Evolutionary conservation across 2,888 invertebrate species (phyloP).

Genomic region (Leucozona laternaria): DNA sequence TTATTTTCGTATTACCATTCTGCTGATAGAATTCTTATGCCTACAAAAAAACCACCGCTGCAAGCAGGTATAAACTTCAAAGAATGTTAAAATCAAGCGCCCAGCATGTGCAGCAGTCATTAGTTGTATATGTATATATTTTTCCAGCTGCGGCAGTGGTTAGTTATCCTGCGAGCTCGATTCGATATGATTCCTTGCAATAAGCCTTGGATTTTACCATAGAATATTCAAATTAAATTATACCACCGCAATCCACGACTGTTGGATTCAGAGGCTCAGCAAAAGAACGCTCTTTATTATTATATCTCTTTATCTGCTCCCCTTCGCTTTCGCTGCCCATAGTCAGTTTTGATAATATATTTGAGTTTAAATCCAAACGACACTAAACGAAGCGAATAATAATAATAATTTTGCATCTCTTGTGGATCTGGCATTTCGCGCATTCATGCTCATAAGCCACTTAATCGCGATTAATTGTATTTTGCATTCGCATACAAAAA

Average conservation of each 20-base stretch:
- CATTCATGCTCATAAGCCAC: slow-evolving; percentile 64
- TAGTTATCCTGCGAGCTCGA: slow-evolving; percentile 8
- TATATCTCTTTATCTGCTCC: slow-evolving; percentile 14
- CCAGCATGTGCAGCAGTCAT: slow-evolving; percentile 16
- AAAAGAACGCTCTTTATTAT: slow-evolving; percentile 24
- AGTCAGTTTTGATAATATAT: slow-evolving; percentile 22
- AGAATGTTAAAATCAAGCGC: slow-evolving; percentile 39
- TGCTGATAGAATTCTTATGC: slow-evolving; percentile 33
- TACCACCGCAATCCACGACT: slow-evolving; percentile 21
- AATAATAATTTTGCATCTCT: slow-evolving; percentile 56
- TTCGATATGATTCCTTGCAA: not conserved
- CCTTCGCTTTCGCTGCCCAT: slow-evolving; percentile 3
- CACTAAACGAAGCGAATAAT: slow-evolving; percentile 51
- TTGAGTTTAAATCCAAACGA: slow-evolving; percentile 31
- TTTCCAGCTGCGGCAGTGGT: slow-evolving; percentile 4
- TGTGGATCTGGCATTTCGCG: slow-evolving; percentile 41
- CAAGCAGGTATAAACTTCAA: slow-evolving; percentile 21
- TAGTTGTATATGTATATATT: not conserved
- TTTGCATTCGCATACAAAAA: slow-evolving; percentile 41
- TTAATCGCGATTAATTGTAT: slow-evolving; percentile 63
- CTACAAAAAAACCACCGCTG: not conserved
- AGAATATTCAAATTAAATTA: slow-evolving; percentile 53
- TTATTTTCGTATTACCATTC: slow-evolving; percentile 31
- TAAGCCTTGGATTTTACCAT: slow-evolving; percentile 30
- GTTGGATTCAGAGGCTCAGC: not conserved